phyloP scores from a whole-genome alignment of 37 sponge, comb jelly and placozoan genomes.

The Beroe forskalii region DNA sequence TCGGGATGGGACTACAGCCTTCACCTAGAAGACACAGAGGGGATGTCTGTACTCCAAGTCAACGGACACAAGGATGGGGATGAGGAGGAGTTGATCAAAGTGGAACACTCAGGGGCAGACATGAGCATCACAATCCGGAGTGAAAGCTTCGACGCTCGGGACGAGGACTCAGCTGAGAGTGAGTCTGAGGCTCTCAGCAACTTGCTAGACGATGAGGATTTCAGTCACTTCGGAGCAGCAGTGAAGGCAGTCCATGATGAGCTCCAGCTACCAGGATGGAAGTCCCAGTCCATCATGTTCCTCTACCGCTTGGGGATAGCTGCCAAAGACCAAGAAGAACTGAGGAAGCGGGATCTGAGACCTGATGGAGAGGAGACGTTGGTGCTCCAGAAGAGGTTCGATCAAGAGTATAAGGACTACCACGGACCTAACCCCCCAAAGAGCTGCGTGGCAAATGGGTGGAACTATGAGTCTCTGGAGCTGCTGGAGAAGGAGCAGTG shows the following conservation, averaged over 20 bases:
- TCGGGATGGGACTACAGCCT: background rate
- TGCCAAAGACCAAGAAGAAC: no score
- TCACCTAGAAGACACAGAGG: background rate
- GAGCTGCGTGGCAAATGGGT: background rate
- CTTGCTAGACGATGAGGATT: background rate
- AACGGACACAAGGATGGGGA: background rate
- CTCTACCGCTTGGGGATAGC: conserved; percentile 13
- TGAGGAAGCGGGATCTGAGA: no score
- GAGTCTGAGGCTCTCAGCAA: background rate
- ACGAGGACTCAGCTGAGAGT: background rate
- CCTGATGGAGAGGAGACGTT: no score
- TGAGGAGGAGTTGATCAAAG: background rate
- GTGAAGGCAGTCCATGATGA: background rate
- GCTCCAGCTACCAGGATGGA: background rate
- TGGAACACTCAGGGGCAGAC: background rate
- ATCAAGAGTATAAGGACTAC: background rate
- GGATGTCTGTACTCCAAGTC: background rate
- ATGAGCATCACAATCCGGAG: background rate
- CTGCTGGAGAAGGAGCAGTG: background rate
- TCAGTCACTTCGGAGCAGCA: background rate
- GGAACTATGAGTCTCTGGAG: no score
- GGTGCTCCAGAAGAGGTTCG: no score
- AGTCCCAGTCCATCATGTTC: conserved; percentile 19
- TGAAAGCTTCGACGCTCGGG: background rate
- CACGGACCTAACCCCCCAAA: background rate